These are phyloP conservation scores for Allobates femoralis DNA, from an alignment of 2,797 vertebrate species.

Conservation along the genomic window DNA sequence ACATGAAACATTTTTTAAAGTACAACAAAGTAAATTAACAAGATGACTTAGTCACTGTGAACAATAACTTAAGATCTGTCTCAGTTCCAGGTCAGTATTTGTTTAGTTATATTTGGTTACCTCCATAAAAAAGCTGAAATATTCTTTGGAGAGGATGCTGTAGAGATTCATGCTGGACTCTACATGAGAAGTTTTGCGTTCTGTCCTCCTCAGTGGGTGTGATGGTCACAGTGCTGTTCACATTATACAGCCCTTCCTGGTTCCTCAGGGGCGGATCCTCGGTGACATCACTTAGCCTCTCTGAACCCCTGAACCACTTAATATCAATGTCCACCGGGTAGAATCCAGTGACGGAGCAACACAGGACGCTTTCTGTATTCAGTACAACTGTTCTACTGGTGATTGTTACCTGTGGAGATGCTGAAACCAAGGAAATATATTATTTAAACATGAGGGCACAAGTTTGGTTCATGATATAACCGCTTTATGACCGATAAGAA, in stretches of 20 bases:
- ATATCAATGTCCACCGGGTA: constrained; percentile 21
- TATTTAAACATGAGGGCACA: too few species aligned
- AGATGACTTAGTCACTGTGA: too few species aligned
- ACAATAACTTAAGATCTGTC: too few species aligned
- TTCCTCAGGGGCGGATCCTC: background rate
- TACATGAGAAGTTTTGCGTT: constrained; percentile 21
- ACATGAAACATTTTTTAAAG: too few species aligned
- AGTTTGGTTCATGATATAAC: too few species aligned
- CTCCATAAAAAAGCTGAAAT: constrained; percentile 16
- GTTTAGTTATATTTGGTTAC: background rate
- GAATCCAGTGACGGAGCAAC: constrained; percentile 9
- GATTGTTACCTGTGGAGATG: background rate
- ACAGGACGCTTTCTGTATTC: background rate
- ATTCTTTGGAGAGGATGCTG: background rate
- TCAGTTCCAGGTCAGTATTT: background rate
- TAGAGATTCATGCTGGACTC: constrained; percentile 32
- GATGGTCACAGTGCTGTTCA: constrained; percentile 26
- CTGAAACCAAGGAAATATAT: constrained; percentile 20
- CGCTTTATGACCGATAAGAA: too few species aligned
- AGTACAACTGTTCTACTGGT: background rate
- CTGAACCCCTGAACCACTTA: constrained; percentile 26
- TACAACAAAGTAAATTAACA: too few species aligned
- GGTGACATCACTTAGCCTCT: background rate
- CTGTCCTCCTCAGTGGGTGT: background rate
- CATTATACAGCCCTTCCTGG: constrained; percentile 2